Evolutionary conservation across 2,797 vertebrate species (phyloP).

Genomic region (Macropodus opercularis): DNA sequence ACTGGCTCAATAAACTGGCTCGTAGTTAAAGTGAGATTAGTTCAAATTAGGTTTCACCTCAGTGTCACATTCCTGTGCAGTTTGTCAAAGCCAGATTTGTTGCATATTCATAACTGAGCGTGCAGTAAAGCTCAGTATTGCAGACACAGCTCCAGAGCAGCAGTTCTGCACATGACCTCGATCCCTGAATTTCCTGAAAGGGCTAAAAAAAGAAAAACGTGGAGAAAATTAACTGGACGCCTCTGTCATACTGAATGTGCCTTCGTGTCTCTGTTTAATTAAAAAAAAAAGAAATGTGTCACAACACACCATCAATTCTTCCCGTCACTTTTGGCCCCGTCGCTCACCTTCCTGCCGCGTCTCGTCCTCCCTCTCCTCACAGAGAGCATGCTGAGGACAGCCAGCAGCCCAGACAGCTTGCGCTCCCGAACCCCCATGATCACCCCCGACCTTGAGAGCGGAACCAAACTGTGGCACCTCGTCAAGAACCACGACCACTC

Average conservation of each 20-base stretch:
- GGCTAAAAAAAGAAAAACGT: background rate
- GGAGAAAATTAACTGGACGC: background rate
- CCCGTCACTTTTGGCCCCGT: constrained; percentile 3
- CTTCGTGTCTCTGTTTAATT: background rate
- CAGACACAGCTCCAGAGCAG: background rate
- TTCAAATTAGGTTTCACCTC: background rate
- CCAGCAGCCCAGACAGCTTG: constrained; percentile 96
- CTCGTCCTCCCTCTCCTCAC: constrained; percentile 25
- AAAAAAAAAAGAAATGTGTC: background rate
- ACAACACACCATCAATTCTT: background rate
- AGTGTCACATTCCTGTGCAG: background rate
- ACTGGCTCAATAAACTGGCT: background rate
- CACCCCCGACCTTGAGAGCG: constrained; percentile 96
- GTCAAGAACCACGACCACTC: constrained; percentile 98
- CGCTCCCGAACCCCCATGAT: constrained; percentile 97
- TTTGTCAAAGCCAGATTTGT: background rate
- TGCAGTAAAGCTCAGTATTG: background rate
- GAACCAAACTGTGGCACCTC: constrained; percentile 97
- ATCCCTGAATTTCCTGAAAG: background rate
- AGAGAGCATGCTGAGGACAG: constrained; percentile 98
- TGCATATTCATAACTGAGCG: background rate
- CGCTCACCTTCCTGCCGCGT: background rate
- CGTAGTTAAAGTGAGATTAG: background rate
- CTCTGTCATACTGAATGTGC: background rate
- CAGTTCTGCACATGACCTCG: background rate